Percentiles rank a stretch among this genome's conserved stretches.
These are phyloP conservation scores for Electrona antarctica DNA, from an alignment of 2,113 vertebrate species.

Conservation along the genomic window DNA sequence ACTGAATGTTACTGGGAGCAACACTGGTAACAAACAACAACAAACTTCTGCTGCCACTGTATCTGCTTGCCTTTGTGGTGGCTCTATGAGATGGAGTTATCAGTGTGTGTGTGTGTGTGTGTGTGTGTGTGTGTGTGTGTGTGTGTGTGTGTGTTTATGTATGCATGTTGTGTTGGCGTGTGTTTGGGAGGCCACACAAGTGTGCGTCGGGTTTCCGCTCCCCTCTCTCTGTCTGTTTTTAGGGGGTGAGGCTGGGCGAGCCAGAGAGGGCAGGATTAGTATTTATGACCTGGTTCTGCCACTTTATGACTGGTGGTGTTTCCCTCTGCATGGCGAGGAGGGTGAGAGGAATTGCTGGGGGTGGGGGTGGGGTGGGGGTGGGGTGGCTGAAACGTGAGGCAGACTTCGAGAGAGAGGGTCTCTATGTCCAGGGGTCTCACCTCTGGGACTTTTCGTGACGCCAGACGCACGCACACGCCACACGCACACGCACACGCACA, in stretches of 20 bases:
- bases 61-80: background rate
- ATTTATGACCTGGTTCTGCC: constrained; percentile 52
- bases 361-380: background rate
- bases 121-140: constrained; percentile 2
- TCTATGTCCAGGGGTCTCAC: constrained; percentile 39
- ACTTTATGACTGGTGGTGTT: constrained; percentile 63
- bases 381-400: constrained; percentile 46
- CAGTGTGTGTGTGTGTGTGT: background rate
- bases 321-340: constrained; percentile 54
- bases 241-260: constrained; percentile 19
- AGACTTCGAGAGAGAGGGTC: constrained; percentile 30
- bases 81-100: background rate
- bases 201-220: constrained; percentile 44
- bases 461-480: too few species aligned
- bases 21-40: too few species aligned
- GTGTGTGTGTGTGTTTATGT: constrained; percentile 13
- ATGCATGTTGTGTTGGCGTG: constrained; percentile 20
- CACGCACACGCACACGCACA: too few species aligned
- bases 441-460: constrained; percentile 36
- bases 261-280: constrained; percentile 33
- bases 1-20: background rate
- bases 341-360: constrained; percentile 11
- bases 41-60: constrained; percentile 9
- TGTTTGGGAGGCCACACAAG: constrained; percentile 49
- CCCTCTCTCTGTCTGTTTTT: constrained; percentile 43